These are phyloP conservation scores for Chaunax sp. DNA, from an alignment of 2,797 vertebrate genomes.

Conservation along the genomic window DNA sequence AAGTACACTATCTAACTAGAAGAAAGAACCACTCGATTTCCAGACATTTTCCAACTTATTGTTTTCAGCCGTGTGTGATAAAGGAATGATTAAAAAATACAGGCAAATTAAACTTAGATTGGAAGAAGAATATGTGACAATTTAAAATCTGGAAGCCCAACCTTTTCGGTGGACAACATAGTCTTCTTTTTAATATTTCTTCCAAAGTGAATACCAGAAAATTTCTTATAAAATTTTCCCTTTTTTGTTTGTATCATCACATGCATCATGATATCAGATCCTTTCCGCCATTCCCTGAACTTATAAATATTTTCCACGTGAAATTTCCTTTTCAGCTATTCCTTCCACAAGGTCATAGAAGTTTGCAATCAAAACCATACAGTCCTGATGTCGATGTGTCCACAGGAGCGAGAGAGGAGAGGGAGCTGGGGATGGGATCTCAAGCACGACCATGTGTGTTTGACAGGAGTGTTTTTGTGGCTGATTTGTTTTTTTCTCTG, in stretches of 20 bases:
- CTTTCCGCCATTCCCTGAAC: neutral
- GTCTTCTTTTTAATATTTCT: neutral
- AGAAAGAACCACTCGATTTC: constrained; percentile 43
- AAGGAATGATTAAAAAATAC: constrained; percentile 4
- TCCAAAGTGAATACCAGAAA: neutral
- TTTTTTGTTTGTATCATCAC: constrained; percentile 14
- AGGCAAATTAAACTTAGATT: constrained; percentile 10
- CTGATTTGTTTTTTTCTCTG: constrained; percentile 58
- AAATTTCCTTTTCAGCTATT: constrained; percentile 5
- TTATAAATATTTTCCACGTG: neutral
- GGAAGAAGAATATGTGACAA: neutral
- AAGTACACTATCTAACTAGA: constrained; percentile 37
- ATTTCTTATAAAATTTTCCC: neutral
- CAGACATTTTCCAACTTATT: constrained; percentile 28
- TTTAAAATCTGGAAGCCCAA: constrained; percentile 1
- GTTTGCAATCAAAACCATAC: constrained; percentile 23
- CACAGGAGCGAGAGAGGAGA: neutral
- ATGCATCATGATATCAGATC: constrained; percentile 22
- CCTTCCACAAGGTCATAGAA: too few relatives aligned
- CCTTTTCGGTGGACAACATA: neutral
- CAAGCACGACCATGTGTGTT: constrained; percentile 74
- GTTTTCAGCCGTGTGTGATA: constrained; percentile 4
- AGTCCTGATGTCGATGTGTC: constrained; percentile 22
- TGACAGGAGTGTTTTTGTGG: constrained; percentile 73
- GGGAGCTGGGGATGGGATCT: constrained; percentile 1